Percentiles rank a stretch among this genome's conserved stretches.
Evolutionary conservation across 30 jellyfish, hydroid and myxozoan species (phyloP).

Genomic region (Cassiopea xamachana): DNA sequence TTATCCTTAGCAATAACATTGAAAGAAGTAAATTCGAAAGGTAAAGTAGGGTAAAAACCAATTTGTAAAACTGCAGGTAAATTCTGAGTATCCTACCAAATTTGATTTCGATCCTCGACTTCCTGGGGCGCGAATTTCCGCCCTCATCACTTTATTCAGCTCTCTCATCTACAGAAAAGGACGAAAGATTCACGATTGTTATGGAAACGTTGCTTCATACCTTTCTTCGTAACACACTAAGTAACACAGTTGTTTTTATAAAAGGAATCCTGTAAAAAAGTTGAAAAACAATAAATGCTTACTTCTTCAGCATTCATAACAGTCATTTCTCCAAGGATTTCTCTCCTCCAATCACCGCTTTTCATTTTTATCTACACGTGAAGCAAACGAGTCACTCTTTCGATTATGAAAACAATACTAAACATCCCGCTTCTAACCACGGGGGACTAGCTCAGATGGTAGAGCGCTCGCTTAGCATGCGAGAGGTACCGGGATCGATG

Average conservation of each 20-base stretch:
- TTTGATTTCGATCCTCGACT: constrained; percentile 46
- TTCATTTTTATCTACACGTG: constrained; percentile 63
- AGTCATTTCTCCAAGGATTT: constrained; percentile 87
- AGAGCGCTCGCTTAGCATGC: constrained; percentile 91
- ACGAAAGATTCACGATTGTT: too few relatives aligned
- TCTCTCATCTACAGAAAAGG: constrained; percentile 74
- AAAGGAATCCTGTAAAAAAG: neutral
- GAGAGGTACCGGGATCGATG: constrained; percentile 92
- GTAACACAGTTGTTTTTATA: too few relatives aligned
- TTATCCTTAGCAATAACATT: too few relatives aligned
- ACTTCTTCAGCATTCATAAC: constrained; percentile 95
- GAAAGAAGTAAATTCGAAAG: too few relatives aligned
- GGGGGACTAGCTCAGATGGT: constrained; percentile 87
- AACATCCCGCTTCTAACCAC: too few relatives aligned
- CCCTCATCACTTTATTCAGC: constrained; percentile 86
- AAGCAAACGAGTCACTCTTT: neutral
- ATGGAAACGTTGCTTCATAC: too few relatives aligned
- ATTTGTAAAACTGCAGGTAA: too few relatives aligned
- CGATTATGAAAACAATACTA: neutral
- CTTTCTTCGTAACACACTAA: too few relatives aligned
- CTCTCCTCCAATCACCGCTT: constrained; percentile 90
- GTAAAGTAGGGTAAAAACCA: too few relatives aligned
- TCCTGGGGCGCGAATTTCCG: constrained; percentile 85
- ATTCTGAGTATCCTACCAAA: neutral
- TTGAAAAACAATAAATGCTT: neutral